Evolutionary conservation across 2,888 invertebrate species (phyloP).

Genomic region (Automeris io): DNA sequence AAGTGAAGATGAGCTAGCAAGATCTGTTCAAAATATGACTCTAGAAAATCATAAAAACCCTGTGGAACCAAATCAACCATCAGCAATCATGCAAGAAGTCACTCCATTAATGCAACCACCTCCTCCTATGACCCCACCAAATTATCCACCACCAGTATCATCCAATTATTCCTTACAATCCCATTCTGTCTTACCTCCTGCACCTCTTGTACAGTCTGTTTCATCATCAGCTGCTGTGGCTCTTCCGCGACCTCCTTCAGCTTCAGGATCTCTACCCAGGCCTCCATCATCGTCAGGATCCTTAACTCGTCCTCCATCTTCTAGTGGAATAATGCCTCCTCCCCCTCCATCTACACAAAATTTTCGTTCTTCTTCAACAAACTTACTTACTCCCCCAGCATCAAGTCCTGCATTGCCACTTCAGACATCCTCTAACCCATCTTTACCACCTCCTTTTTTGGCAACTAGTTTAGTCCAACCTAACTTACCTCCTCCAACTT

Average conservation of each 20-base stretch:
- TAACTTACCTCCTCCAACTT: slow-evolving; percentile 10
- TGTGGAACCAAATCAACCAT: slow-evolving; percentile 13
- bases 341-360: slow-evolving; percentile 9
- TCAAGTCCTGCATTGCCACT: slow-evolving; percentile 14
- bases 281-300: slow-evolving; percentile 9
- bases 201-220: slow-evolving; percentile 15
- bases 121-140: slow-evolving; percentile 25
- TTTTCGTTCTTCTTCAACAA: slow-evolving; percentile 12
- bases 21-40: slow-evolving; percentile 54
- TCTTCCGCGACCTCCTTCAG: slow-evolving; percentile 19
- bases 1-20: slow-evolving; percentile 48
- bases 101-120: slow-evolving; percentile 20
- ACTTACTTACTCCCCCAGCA: slow-evolving; percentile 14
- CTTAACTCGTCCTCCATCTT: slow-evolving; percentile 10
- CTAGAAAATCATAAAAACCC: slow-evolving; percentile 45
- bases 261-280: slow-evolving; percentile 1
- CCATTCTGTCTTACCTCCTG: slow-evolving; percentile 15
- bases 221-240: slow-evolving; percentile 6
- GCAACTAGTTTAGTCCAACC: slow-evolving; percentile 11
- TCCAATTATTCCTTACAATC: background rate
- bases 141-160: slow-evolving; percentile 17
- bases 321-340: slow-evolving; percentile 9
- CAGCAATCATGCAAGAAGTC: slow-evolving; percentile 21
- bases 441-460: slow-evolving; percentile 15
- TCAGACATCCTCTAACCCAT: slow-evolving; percentile 9